Percentiles rank a stretch among this genome's conserved stretches.
Conservation (phyloP, 2,797 vertebrate genomes). For the Perodicticus potto region DNA sequence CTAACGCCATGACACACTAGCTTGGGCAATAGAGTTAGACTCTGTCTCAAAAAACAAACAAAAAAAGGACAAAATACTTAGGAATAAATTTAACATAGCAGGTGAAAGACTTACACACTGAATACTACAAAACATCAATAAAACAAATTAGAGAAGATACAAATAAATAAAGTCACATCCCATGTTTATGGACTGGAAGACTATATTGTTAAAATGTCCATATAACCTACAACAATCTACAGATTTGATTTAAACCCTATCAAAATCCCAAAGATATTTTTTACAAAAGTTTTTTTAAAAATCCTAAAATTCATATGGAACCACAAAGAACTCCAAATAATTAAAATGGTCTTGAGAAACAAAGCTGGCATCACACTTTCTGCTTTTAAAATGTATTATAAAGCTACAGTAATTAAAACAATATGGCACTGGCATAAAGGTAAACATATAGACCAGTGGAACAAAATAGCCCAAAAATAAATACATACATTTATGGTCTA, state of each 20-base stretch:
- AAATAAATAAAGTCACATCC: background rate
- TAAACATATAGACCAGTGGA: background rate
- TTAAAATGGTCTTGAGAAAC: background rate
- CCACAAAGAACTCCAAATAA: background rate
- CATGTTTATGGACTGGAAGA: background rate
- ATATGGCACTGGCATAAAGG: background rate
- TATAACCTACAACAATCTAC: background rate
- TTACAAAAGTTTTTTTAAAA: background rate
- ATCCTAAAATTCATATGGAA: background rate
- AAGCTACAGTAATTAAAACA: background rate
- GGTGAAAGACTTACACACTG: background rate
- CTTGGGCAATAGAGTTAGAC: too few relatives aligned
- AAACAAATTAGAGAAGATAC: background rate
- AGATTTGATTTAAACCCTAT: background rate
- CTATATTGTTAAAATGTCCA: background rate
- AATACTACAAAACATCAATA: background rate
- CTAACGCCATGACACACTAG: too few relatives aligned
- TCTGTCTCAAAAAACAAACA: background rate
- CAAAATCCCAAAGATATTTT: background rate
- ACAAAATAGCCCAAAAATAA: background rate
- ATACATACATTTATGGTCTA: background rate
- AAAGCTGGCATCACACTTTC: background rate
- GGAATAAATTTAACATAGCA: background rate
- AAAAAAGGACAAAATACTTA: background rate
- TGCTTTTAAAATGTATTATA: background rate